phyloP scores from a whole-genome alignment of 53 echinoderm and acorn worm species.

The Glandiceps talaboti region DNA sequence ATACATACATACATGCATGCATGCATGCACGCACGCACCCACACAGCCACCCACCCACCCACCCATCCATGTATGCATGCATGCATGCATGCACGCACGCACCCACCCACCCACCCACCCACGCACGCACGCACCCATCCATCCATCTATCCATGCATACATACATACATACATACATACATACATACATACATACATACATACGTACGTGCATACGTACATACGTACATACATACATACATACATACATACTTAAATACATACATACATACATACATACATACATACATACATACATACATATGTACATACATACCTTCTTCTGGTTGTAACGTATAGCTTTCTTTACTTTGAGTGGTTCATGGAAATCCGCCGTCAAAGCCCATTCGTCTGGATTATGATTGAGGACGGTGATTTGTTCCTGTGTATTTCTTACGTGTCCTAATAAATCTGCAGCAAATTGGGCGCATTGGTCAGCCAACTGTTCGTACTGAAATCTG shows the following conservation, averaged over 20 bases:
- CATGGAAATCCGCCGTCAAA: conserved; percentile 50
- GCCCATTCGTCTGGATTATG: conserved; percentile 82
- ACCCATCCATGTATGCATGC: too few species aligned
- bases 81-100: too few species aligned
- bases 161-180: not conserved
- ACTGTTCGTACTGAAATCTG: conserved; percentile 69
- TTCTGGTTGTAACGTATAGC: conserved; percentile 91
- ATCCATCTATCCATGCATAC: not conserved
- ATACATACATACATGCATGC: too few species aligned
- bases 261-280: not conserved
- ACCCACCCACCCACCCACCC: not conserved
- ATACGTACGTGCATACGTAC: not conserved
- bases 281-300: not conserved
- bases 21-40: too few species aligned
- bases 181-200: too few species aligned
- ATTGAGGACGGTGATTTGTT: conserved; percentile 89
- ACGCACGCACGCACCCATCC: not conserved
- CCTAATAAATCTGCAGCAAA: conserved; percentile 96
- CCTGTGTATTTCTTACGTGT: conserved; percentile 90
- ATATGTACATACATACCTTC: conserved; percentile 41
- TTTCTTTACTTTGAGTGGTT: conserved; percentile 95
- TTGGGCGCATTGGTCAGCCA: conserved; percentile 91
- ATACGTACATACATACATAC: not conserved
- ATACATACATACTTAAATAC: not conserved
- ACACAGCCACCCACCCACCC: too few species aligned